Evolutionary conservation across 2,113 vertebrate genomes (phyloP), one percentile per base, ranked within the genome.

Genomic region (Thomomys bottae): DNA sequence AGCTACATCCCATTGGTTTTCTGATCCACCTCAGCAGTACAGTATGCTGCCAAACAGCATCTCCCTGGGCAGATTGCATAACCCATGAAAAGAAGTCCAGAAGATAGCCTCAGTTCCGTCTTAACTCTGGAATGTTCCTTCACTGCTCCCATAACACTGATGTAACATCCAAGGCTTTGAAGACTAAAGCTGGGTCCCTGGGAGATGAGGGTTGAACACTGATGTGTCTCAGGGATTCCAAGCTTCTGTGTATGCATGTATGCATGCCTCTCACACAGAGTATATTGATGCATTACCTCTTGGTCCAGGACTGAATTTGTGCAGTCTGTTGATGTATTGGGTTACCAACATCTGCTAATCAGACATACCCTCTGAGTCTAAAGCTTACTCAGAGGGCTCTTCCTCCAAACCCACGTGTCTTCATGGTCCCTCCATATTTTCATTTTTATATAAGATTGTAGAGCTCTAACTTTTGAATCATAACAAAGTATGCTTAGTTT

Each of bases 21-120:
- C 98, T 24, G 98, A 98, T 96, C 98, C 98, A 38, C 97, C 98
- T 87, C 96, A 96, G 89, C 98, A 98, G 96, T 96, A 96, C 98
- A 98, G 97, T 81, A 97, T 98, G 93, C 98, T 98, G 20, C 98
- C 98, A 94, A 98, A 89, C 97, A 98, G 94, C 98, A 98, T 82
- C 98, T 98, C 92, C 98, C 98, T 34, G 98, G 98, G 81, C 98
- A 96, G 11, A 98, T 98, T 92, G 98, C 97, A 11, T 98, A 98
- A 89, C 97, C 98, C 95, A 98, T 93, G 77, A 96, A 98, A 0
- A 98, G 98, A 4, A 98, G 97, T 18, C 97, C 96, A 10, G 97
- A 96, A 14, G 95, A 97, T 24, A 96, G 96, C 15, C 97, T 97
- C 36, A 98, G 98, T 80, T 98, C 12, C 98, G 21, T 95, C 94